Conservation (phyloP, 2,113 vertebrate genomes). For the Tinamus guttatus region DNA sequence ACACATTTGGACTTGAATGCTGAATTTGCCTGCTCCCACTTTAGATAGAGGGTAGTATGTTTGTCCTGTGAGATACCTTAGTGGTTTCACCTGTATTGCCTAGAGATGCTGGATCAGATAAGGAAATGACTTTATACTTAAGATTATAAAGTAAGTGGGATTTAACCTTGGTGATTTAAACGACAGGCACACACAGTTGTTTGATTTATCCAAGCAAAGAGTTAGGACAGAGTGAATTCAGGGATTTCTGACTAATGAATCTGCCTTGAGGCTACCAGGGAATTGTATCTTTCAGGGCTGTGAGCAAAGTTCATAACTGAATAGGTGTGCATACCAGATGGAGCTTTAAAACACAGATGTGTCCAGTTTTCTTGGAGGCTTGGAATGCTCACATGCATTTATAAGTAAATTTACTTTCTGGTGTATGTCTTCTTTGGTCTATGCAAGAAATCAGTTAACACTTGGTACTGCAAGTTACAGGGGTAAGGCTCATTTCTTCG, state of each 20-base stretch:
- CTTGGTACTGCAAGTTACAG: background rate
- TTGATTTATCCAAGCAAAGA: background rate
- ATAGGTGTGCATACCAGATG: background rate
- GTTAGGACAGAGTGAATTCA: background rate
- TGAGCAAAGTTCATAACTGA: background rate
- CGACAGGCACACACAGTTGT: background rate
- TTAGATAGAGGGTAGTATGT: fast-evolving
- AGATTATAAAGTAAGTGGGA: background rate
- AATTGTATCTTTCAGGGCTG: background rate
- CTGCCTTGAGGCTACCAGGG: background rate
- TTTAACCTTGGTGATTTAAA: background rate
- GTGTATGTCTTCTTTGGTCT: background rate
- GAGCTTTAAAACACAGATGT: background rate
- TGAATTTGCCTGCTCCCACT: background rate
- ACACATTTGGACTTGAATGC: background rate
- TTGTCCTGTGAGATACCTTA: background rate
- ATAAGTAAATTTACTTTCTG: background rate
- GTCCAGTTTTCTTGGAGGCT: background rate
- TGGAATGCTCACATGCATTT: background rate
- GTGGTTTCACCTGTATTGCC: background rate
- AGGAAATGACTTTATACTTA: background rate
- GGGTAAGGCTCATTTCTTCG: background rate
- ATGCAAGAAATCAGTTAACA: background rate
- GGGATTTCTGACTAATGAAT: background rate
- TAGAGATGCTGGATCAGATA: background rate